A percentile compares a stretch with the other conserved stretches of the same genome.
Evolutionary conservation across 2,113 vertebrate genomes (phyloP).

Genomic region (Halichoerus grypus): DNA sequence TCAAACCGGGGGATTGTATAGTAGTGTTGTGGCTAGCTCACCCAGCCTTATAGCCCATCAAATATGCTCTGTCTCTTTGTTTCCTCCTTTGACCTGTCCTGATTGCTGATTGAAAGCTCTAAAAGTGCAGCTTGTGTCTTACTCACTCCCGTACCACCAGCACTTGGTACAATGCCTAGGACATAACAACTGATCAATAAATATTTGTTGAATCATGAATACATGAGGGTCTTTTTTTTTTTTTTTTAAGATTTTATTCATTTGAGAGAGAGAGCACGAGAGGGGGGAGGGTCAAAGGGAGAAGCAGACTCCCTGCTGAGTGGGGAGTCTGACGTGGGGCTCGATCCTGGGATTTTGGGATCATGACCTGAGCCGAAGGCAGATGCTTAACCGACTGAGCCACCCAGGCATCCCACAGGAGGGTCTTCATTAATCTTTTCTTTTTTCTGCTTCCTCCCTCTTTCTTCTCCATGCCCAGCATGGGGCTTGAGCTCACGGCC

Average conservation of each 20-base stretch:
- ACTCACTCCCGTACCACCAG: neutral
- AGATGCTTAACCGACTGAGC: neutral
- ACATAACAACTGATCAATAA: neutral
- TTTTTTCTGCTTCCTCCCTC: too few relatives aligned
- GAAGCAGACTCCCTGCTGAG: neutral
- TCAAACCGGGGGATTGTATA: neutral
- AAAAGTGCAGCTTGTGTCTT: neutral
- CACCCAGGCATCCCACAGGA: too few relatives aligned
- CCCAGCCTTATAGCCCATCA: neutral
- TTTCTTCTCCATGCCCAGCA: neutral
- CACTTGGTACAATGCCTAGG: neutral
- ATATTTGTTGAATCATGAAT: conserved; percentile 6
- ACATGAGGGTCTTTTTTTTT: neutral
- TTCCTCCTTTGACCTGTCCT: neutral
- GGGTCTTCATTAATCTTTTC: neutral
- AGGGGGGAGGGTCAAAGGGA: too few relatives aligned
- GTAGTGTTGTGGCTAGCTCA: neutral
- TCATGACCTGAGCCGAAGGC: neutral
- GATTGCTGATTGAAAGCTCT: neutral
- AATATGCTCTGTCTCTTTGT: neutral
- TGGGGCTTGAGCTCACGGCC: neutral
- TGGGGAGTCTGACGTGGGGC: neutral
- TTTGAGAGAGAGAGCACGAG: neutral
- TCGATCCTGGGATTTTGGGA: neutral
- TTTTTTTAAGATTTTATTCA: neutral